Evolutionary conservation across 2,888 invertebrate genomes (phyloP).

Genomic region (Myopa testacea): DNA sequence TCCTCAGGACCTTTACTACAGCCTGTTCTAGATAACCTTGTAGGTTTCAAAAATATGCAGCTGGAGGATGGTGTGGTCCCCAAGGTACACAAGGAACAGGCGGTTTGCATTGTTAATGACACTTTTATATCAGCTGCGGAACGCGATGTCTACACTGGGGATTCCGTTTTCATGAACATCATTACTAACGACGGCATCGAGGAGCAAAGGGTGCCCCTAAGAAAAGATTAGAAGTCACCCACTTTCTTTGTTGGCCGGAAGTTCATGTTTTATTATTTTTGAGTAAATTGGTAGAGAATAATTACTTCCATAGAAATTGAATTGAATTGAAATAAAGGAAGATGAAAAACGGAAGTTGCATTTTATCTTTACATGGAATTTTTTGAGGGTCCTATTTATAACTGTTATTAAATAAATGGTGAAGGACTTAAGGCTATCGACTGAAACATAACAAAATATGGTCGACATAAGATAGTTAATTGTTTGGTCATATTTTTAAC

Average conservation of each 20-base stretch:
- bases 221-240: slow-evolving; percentile 80
- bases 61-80: slow-evolving; percentile 67
- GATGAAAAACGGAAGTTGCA: too few relatives aligned
- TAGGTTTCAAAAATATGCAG: slow-evolving; percentile 89
- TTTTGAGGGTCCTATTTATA: too few relatives aligned
- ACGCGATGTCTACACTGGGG: slow-evolving; percentile 97
- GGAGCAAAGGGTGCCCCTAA: slow-evolving; percentile 78
- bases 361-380: too few relatives aligned
- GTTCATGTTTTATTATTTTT: too few relatives aligned
- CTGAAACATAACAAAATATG: too few relatives aligned
- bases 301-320: too few relatives aligned
- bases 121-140: slow-evolving; percentile 98
- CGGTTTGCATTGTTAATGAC: slow-evolving; percentile 88
- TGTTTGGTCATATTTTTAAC: too few relatives aligned
- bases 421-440: too few relatives aligned
- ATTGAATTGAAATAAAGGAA: too few relatives aligned
- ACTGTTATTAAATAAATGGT: too few relatives aligned
- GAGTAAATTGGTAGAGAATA: too few relatives aligned
- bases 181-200: slow-evolving; percentile 89
- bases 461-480: too few relatives aligned
- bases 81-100: slow-evolving; percentile 82
- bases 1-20: slow-evolving; percentile 91
- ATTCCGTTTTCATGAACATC: slow-evolving; percentile 85
- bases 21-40: slow-evolving; percentile 95
- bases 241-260: neutral